Conservation (phyloP, 1,140 invertebrate genomes). For the Micrasema longulum region DNA sequence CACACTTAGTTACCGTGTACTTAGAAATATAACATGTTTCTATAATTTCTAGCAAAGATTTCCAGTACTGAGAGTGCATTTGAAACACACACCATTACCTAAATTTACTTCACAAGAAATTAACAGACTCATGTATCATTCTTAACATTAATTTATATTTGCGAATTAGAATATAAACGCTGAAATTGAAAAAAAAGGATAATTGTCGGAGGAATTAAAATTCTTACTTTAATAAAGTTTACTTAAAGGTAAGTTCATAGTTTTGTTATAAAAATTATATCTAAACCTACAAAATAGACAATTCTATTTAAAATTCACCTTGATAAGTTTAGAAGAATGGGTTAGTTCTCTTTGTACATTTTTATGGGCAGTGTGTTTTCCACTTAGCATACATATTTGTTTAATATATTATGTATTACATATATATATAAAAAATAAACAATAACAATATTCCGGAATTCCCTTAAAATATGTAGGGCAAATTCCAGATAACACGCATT, state of each 20-base stretch:
- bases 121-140: neutral
- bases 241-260: neutral
- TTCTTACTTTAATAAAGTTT: neutral
- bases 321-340: conserved; percentile 23
- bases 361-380: conserved; percentile 42
- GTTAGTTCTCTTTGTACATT: conserved; percentile 42
- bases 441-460: conserved; percentile 44
- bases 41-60: conserved; percentile 10
- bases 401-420: conserved; percentile 23
- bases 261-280: neutral
- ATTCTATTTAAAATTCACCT: conserved; percentile 25
- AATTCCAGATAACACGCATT: conserved; percentile 39
- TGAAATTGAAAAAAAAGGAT: conserved; percentile 1
- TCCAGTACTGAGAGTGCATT: neutral
- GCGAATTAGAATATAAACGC: too few species aligned
- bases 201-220: conserved; percentile 4
- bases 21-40: conserved; percentile 33
- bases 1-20: conserved; percentile 48
- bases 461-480: conserved; percentile 4
- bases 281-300: conserved; percentile 11
- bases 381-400: conserved; percentile 25
- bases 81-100: too few species aligned
- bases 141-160: conserved; percentile 13
- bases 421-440: conserved; percentile 40
- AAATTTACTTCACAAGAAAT: neutral